These are phyloP conservation scores for Plestiodon gilberti DNA, from an alignment of 2,113 vertebrate genomes.

Conservation along the genomic window DNA sequence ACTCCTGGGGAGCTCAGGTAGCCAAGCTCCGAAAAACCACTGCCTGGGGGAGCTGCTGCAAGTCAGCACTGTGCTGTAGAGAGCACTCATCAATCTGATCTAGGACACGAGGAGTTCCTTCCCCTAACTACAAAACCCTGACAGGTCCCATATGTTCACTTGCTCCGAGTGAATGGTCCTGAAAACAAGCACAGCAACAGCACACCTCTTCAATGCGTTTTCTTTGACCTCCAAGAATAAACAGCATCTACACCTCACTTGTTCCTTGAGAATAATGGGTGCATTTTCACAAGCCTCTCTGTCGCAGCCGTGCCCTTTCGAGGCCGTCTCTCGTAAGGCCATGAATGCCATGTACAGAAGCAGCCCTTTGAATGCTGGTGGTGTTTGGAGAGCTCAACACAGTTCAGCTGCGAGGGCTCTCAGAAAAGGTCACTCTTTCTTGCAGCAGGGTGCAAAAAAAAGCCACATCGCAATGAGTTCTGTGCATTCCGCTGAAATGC, in stretches of 20 bases:
- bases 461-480: neutral
- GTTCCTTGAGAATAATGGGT: no score
- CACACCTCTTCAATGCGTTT: neutral
- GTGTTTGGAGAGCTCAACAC: neutral
- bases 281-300: no score
- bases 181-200: accelerated
- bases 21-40: no score
- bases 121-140: no score
- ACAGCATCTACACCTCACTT: no score
- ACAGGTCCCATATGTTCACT: neutral
- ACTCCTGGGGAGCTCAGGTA: no score
- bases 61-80: no score
- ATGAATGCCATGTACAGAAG: neutral
- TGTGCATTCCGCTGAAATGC: neutral
- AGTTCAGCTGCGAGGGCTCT: neutral
- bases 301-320: no score
- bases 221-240: no score
- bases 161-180: slow-evolving; percentile 5
- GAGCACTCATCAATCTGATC: no score
- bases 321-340: neutral
- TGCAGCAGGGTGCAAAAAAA: neutral
- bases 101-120: neutral
- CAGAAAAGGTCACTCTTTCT: neutral
- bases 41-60: no score
- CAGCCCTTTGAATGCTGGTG: no score